Evolutionary conservation across 2,888 invertebrate genomes (phyloP).

Genomic region (Cremastinae sp.): DNA sequence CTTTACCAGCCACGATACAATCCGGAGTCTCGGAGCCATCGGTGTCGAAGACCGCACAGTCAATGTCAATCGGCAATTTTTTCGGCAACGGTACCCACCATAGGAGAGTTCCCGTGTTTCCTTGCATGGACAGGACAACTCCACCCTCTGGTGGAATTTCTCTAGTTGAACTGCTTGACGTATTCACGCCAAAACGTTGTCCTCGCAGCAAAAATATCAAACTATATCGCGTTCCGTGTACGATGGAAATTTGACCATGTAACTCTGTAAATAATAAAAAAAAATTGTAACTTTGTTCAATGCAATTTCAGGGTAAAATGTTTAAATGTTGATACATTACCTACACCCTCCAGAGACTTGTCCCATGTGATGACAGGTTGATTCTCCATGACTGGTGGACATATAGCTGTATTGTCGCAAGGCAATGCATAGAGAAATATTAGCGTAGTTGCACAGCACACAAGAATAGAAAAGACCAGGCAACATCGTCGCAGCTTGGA

Average conservation of each 20-base stretch:
- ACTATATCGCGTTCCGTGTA: slow-evolving; percentile 80
- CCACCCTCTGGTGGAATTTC: slow-evolving; percentile 81
- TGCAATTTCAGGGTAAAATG: not conserved
- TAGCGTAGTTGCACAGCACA: slow-evolving; percentile 87
- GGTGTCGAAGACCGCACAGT: slow-evolving; percentile 88
- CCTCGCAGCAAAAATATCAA: slow-evolving; percentile 88
- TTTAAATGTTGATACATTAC: slow-evolving; percentile 66
- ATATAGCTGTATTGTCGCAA: slow-evolving; percentile 86
- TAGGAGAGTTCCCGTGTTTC: slow-evolving; percentile 86
- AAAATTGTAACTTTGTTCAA: not conserved
- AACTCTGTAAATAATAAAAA: slow-evolving; percentile 70
- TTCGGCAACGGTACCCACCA: slow-evolving; percentile 87
- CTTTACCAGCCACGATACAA: slow-evolving; percentile 88
- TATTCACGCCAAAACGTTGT: slow-evolving; percentile 70
- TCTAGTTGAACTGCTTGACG: slow-evolving; percentile 71
- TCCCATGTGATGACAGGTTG: slow-evolving; percentile 77
- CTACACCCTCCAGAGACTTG: slow-evolving; percentile 77
- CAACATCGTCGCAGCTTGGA: slow-evolving; percentile 85
- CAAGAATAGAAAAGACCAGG: slow-evolving; percentile 86
- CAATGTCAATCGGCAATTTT: slow-evolving; percentile 86
- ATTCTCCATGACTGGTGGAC: slow-evolving; percentile 79
- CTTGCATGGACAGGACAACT: slow-evolving; percentile 87
- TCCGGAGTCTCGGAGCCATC: slow-evolving; percentile 87
- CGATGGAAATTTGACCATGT: slow-evolving; percentile 74
- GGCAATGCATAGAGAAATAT: slow-evolving; percentile 89